Conservation (phyloP, 2,113 vertebrate genomes). For the Suricata suricatta region DNA sequence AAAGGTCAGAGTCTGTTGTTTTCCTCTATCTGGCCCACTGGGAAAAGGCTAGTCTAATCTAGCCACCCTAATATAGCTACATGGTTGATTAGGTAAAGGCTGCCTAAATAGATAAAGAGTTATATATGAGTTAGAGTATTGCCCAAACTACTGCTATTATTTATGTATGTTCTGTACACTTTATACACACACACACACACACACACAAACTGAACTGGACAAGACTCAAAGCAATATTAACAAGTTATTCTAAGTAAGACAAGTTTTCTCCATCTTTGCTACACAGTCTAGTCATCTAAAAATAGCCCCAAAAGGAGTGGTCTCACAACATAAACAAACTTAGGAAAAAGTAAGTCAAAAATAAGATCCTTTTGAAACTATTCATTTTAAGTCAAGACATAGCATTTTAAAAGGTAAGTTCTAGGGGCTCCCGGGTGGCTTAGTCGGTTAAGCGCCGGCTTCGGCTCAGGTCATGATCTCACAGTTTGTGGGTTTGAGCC, state of each 20-base stretch:
- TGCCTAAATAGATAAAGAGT: neutral
- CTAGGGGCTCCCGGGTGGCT: neutral
- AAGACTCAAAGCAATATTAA: conserved; percentile 37
- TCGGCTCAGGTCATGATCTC: too few relatives aligned
- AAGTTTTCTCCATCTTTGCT: conserved; percentile 35
- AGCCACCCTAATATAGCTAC: neutral
- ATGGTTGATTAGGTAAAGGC: neutral
- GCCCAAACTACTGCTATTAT: neutral
- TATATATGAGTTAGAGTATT: neutral
- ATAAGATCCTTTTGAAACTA: conserved; percentile 22
- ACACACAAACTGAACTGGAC: neutral
- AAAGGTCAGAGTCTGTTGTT: neutral
- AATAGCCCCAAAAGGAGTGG: neutral
- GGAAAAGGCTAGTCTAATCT: neutral
- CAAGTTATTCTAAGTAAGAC: conserved; percentile 2
- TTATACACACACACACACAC: neutral
- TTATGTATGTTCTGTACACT: neutral
- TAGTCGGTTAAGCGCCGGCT: too few relatives aligned
- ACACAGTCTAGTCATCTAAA: conserved; percentile 36
- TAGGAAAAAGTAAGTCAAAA: neutral
- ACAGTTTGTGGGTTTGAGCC: too few relatives aligned
- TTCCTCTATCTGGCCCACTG: neutral
- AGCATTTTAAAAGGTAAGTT: conserved; percentile 30
- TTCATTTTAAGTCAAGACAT: neutral
- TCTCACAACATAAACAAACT: neutral